A percentile compares a stretch with the other conserved stretches of the same genome.
phyloP scores from a whole-genome alignment of 2,888 invertebrate genomes.

The Drosophila infuscata region DNA sequence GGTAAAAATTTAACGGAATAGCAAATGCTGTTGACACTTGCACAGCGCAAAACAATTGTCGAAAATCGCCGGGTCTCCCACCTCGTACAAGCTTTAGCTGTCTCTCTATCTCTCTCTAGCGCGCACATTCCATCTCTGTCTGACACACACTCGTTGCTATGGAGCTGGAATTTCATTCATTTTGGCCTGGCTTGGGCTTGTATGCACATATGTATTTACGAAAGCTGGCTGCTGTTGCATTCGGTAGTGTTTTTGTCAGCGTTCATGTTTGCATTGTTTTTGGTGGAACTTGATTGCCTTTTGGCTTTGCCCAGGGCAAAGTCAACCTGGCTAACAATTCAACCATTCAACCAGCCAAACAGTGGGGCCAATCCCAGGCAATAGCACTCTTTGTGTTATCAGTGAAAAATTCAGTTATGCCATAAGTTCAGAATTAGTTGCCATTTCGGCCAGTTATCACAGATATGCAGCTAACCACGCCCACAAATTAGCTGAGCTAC shows the following conservation, averaged over 20 bases:
- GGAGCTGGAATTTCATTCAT: constrained; percentile 22
- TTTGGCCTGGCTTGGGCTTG: constrained; percentile 24
- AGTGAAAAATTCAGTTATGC: constrained; percentile 51
- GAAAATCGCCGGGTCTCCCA: constrained; percentile 52
- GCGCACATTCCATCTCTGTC: background rate
- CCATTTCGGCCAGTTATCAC: constrained; percentile 9
- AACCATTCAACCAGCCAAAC: background rate
- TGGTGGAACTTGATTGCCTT: constrained; percentile 76
- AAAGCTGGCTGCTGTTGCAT: constrained; percentile 36
- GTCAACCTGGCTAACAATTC: constrained; percentile 24
- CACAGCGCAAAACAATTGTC: constrained; percentile 75
- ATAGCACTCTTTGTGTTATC: constrained; percentile 16
- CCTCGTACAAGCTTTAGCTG: constrained; percentile 5
- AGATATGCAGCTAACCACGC: constrained; percentile 27
- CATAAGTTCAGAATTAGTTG: constrained; percentile 39
- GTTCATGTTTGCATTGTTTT: constrained; percentile 72
- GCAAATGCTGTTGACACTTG: constrained; percentile 79
- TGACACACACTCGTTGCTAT: background rate
- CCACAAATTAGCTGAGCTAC: constrained; percentile 38
- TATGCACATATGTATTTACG: constrained; percentile 25
- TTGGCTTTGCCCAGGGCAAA: constrained; percentile 56
- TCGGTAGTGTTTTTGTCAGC: constrained; percentile 51
- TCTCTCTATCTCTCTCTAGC: background rate
- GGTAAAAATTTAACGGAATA: constrained; percentile 76
- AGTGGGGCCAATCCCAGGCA: background rate